phyloP scores from a whole-genome alignment of 2,888 invertebrate genomes.

The Noctua pronuba region DNA sequence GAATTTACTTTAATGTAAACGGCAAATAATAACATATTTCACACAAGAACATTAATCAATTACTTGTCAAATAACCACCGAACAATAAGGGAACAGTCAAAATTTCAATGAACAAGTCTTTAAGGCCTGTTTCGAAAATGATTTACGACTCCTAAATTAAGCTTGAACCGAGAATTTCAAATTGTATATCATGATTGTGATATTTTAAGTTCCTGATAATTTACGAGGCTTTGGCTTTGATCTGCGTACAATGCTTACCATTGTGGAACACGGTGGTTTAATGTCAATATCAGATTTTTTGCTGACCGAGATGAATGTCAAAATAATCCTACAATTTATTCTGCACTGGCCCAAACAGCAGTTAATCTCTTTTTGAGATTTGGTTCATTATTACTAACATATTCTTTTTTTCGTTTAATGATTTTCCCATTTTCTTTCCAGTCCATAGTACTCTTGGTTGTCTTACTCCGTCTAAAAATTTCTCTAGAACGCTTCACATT shows the following conservation, averaged over 20 bases:
- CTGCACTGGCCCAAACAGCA: not conserved
- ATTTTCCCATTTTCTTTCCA: not conserved
- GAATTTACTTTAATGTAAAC: conserved; percentile 12
- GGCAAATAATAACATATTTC: conserved; percentile 39
- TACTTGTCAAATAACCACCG: conserved; percentile 48
- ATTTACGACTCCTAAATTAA: conserved; percentile 52
- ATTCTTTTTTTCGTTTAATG: not conserved
- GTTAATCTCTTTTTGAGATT: not conserved
- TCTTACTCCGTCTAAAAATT: not conserved
- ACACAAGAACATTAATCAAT: conserved; percentile 51
- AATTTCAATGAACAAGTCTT: conserved; percentile 55
- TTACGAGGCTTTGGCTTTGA: conserved; percentile 46
- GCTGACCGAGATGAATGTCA: not conserved
- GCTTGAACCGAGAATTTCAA: conserved; percentile 39
- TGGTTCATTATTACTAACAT: too few relatives aligned
- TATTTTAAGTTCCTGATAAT: conserved; percentile 48
- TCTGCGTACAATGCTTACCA: conserved; percentile 17
- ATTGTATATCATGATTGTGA: conserved; percentile 28
- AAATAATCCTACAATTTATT: not conserved
- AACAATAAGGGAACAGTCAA: conserved; percentile 49
- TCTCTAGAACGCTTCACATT: not conserved
- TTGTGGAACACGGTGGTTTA: conserved; percentile 12
- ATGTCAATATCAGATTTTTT: not conserved
- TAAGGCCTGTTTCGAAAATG: conserved; percentile 35
- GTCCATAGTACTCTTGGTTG: not conserved